phyloP scores from a whole-genome alignment of 2,888 invertebrate genomes.

The Xestoiulus laeticollis region DNA sequence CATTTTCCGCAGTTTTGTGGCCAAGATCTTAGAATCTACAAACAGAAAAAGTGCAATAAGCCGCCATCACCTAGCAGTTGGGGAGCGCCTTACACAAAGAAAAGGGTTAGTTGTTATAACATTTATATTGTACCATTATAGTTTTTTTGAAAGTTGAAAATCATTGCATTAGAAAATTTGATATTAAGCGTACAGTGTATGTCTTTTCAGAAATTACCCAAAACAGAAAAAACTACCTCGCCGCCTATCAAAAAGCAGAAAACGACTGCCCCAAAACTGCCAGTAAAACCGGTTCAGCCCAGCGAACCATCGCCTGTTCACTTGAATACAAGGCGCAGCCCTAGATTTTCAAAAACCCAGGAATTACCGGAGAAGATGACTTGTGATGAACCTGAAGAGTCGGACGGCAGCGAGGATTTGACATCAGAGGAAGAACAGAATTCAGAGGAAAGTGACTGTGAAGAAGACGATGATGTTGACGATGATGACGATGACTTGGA shows the following conservation, averaged over 20 bases:
- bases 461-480: slow-evolving; percentile 52
- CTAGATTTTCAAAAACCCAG: slow-evolving; percentile 8
- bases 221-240: neutral
- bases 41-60: slow-evolving; percentile 60
- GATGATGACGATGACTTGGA: slow-evolving; percentile 56
- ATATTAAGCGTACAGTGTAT: no score
- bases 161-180: no score
- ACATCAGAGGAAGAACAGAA: slow-evolving; percentile 56
- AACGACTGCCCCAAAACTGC: neutral
- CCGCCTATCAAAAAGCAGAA: slow-evolving; percentile 58
- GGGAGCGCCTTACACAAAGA: slow-evolving; percentile 31
- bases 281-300: neutral
- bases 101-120: neutral
- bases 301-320: neutral
- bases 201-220: neutral
- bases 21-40: slow-evolving; percentile 68
- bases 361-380: neutral
- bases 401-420: slow-evolving; percentile 44
- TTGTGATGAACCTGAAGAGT: neutral
- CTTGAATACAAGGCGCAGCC: slow-evolving; percentile 46
- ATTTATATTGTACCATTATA: no score
- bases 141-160: neutral
- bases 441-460: neutral
- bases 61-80: slow-evolving; percentile 45
- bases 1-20: slow-evolving; percentile 70